A percentile compares a stretch with the other conserved stretches of the same genome.
Conservation (phyloP, 2,797 vertebrate species). For the Choloepus didactylus region DNA sequence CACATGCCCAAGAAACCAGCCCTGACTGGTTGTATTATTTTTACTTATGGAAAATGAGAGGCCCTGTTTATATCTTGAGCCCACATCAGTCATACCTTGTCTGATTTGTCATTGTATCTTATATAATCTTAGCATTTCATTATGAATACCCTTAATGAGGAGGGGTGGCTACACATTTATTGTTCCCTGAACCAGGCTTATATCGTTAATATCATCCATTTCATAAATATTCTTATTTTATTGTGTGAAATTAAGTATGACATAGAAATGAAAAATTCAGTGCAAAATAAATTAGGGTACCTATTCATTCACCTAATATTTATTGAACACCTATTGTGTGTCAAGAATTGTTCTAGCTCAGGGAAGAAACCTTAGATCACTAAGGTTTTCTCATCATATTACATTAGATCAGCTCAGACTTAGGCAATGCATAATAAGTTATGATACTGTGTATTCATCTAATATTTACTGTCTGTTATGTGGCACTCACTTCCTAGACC, state of each 20-base stretch:
- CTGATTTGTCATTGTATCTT: background rate
- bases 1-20: background rate
- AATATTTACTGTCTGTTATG: background rate
- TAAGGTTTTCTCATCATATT: background rate
- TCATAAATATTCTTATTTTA: background rate
- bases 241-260: no score
- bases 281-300: no score
- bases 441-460: constrained; percentile 11
- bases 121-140: background rate
- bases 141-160: background rate
- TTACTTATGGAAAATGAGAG: background rate
- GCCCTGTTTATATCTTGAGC: background rate
- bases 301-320: constrained; percentile 4
- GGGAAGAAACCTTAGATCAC: background rate
- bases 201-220: background rate
- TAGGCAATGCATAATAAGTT: constrained; percentile 23
- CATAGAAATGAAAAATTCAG: no score
- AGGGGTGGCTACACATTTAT: background rate
- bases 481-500: background rate
- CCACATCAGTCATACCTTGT: background rate
- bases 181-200: background rate
- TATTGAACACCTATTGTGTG: background rate
- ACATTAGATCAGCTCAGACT: constrained; percentile 38
- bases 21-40: background rate
- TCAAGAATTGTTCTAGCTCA: constrained; percentile 28